phyloP scores from a whole-genome alignment of 92 coral and sea anemone genomes.

The Palythoa caribaeorum region DNA sequence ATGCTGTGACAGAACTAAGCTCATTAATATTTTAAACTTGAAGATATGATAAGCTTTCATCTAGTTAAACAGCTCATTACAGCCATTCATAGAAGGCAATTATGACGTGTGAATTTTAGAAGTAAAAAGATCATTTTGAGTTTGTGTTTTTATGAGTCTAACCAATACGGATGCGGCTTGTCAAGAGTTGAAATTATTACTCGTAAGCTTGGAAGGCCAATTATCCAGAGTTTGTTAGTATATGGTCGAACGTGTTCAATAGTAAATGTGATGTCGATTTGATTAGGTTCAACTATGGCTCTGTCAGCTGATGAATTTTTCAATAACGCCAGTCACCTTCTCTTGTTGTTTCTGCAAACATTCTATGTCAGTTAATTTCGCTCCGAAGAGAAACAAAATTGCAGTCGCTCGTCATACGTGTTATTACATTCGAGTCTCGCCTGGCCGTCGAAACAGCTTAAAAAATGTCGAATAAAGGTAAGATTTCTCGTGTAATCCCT shows the following conservation, averaged over 20 bases:
- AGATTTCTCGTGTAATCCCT: not conserved
- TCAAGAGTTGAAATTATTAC: constrained; percentile 35
- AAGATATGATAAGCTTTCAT: constrained; percentile 48
- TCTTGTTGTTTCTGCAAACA: constrained; percentile 55
- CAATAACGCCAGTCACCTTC: constrained; percentile 50
- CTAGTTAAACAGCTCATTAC: constrained; percentile 54
- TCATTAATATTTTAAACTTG: constrained; percentile 51
- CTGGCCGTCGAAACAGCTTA: constrained; percentile 23
- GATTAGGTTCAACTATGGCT: constrained; percentile 48
- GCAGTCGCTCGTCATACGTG: constrained; percentile 21
- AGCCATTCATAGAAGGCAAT: constrained; percentile 40
- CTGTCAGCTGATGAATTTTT: constrained; percentile 56
- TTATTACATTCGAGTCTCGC: constrained; percentile 39
- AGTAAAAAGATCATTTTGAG: constrained; percentile 52
- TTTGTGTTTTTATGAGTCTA: constrained; percentile 39
- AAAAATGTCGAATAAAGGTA: constrained; percentile 30
- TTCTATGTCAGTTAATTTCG: constrained; percentile 49
- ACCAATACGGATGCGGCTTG: constrained; percentile 40
- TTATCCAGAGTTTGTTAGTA: constrained; percentile 43
- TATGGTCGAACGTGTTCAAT: constrained; percentile 46
- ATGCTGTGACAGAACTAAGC: constrained; percentile 42
- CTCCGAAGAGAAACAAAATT: constrained; percentile 54
- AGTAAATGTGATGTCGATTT: constrained; percentile 50
- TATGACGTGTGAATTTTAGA: constrained; percentile 52
- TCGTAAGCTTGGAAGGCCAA: constrained; percentile 35